phyloP scores from a whole-genome alignment of 2,888 invertebrate genomes.

The Drosophila barbarae region DNA sequence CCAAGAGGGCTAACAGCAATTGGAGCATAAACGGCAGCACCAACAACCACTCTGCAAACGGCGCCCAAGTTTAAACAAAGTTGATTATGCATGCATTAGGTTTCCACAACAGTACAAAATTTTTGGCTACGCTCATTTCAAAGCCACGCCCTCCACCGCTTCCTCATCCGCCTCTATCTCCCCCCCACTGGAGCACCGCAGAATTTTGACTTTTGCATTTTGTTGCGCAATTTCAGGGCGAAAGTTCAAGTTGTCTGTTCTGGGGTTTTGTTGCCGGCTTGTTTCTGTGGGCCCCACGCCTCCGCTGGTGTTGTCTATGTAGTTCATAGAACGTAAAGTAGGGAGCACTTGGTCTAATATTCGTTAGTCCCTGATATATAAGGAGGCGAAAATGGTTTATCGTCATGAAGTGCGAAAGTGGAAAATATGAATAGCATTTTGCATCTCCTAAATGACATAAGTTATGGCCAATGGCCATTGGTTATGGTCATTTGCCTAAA shows the following conservation, averaged over 20 bases:
- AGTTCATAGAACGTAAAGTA: conserved; percentile 16
- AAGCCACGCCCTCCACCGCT: conserved; percentile 57
- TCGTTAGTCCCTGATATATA: conserved; percentile 59
- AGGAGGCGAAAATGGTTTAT: conserved; percentile 63
- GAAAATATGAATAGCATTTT: conserved; percentile 66
- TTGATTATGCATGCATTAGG: conserved; percentile 76
- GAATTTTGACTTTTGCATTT: conserved; percentile 74
- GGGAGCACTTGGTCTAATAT: conserved; percentile 50
- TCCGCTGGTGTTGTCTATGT: conserved; percentile 1
- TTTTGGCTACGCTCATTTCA: conserved; percentile 69
- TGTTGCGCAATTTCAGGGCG: conserved; percentile 68
- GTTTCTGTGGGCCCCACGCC: conserved; percentile 23
- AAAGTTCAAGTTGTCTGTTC: conserved; percentile 68
- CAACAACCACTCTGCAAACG: conserved; percentile 52
- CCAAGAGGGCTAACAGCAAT: conserved; percentile 52
- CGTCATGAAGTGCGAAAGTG: conserved; percentile 74
- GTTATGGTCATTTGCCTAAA: conserved; percentile 46
- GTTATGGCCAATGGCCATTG: conserved; percentile 46
- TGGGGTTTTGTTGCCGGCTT: conserved; percentile 47
- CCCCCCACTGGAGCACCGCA: conserved; percentile 24
- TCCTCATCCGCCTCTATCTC: neutral
- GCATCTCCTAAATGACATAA: conserved; percentile 36
- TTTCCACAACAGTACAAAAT: conserved; percentile 63
- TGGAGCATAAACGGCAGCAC: conserved; percentile 63
- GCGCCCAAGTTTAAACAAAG: conserved; percentile 73